Percentiles rank a stretch among this genome's conserved stretches.
phyloP scores from a whole-genome alignment of 2,888 invertebrate genomes.

The Mayetiola destructor region DNA sequence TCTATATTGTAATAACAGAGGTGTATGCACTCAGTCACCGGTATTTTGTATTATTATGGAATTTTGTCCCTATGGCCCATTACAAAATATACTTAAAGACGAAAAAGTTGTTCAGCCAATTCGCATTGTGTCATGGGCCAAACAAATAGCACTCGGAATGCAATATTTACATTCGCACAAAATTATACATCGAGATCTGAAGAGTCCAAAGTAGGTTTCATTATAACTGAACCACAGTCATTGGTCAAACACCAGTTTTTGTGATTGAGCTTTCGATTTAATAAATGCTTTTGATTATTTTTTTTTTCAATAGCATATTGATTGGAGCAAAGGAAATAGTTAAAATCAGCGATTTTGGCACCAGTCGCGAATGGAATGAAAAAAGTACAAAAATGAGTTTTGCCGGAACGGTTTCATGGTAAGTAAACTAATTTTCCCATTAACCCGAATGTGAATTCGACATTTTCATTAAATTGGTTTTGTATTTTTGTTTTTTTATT shows the following conservation, averaged over 20 bases:
- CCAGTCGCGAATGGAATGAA: constrained; percentile 86
- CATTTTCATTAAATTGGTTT: background rate
- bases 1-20: constrained; percentile 39
- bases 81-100: constrained; percentile 78
- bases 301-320: constrained; percentile 48
- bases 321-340: constrained; percentile 66
- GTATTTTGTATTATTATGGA: constrained; percentile 97
- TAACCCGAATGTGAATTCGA: background rate
- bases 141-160: constrained; percentile 94
- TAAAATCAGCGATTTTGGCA: constrained; percentile 98
- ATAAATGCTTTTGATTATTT: background rate
- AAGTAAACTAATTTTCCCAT: background rate
- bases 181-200: constrained; percentile 96
- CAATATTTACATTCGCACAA: constrained; percentile 88
- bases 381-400: constrained; percentile 95
- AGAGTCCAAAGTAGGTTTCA: constrained; percentile 88
- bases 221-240: constrained; percentile 9
- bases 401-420: constrained; percentile 94
- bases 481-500: too few species aligned
- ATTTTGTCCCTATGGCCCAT: constrained; percentile 87
- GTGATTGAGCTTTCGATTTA: background rate
- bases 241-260: too few species aligned
- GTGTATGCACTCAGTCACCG: constrained; percentile 84
- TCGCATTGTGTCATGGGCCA: constrained; percentile 81
- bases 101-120: constrained; percentile 73